These are phyloP conservation scores for Neotragus pygmaeus DNA, from an alignment of 2,113 vertebrate genomes.

Conservation along the genomic window DNA sequence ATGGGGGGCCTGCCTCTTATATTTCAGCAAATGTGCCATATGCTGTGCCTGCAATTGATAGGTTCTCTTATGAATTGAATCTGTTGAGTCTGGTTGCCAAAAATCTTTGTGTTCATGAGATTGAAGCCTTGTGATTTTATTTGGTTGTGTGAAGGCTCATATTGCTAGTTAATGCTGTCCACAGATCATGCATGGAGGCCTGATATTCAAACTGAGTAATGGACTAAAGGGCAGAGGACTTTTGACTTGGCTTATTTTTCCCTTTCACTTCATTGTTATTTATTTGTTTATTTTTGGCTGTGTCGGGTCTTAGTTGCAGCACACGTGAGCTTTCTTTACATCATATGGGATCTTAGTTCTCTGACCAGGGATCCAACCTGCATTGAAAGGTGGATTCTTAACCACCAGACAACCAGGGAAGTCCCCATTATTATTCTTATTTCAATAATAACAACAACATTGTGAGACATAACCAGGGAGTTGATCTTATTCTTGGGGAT, in stretches of 20 bases:
- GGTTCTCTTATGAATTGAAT: background rate
- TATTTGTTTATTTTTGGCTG: background rate
- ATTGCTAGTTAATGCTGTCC: background rate
- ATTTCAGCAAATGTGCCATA: background rate
- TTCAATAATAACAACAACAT: background rate
- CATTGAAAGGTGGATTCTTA: background rate
- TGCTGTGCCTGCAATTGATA: background rate
- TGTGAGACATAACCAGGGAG: background rate
- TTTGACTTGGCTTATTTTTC: background rate
- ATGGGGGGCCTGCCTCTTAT: fast-evolving
- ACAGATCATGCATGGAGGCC: no score
- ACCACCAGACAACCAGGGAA: background rate
- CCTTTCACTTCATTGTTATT: background rate
- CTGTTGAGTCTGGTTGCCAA: background rate
- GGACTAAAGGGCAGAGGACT: background rate
- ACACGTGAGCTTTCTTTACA: background rate
- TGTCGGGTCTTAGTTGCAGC: background rate
- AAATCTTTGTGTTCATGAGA: background rate
- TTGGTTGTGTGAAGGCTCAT: background rate
- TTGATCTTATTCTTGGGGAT: background rate
- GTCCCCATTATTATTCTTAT: background rate
- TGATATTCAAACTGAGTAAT: background rate
- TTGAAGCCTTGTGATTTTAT: background rate
- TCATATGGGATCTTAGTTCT: background rate
- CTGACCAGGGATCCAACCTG: background rate